Percentiles rank a stretch among this genome's conserved stretches.
These are phyloP conservation scores for Lasioglossum malachurum DNA, from an alignment of 2,888 invertebrate genomes.

Conservation along the genomic window DNA sequence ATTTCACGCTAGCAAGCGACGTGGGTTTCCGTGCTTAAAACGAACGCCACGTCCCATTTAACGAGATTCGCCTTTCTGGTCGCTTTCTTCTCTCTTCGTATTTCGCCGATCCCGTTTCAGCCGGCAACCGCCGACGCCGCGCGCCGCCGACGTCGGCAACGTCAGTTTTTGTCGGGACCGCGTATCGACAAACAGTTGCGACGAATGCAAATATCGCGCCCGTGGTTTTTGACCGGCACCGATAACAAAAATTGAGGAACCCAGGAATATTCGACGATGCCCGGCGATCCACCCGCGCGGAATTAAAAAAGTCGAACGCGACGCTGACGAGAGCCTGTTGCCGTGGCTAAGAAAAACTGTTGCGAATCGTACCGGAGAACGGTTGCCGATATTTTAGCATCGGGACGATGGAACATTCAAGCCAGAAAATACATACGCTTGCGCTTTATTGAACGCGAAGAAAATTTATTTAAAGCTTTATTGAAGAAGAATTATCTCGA, in stretches of 20 bases:
- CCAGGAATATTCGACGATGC: constrained; percentile 26
- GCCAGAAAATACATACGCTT: neutral
- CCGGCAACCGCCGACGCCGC: neutral
- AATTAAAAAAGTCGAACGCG: neutral
- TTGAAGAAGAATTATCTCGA: no score
- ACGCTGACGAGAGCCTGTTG: neutral
- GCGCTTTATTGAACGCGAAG: neutral
- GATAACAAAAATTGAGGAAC: constrained; percentile 10
- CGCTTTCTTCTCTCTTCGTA: constrained; percentile 14
- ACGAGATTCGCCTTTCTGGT: constrained; percentile 47
- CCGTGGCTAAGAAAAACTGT: neutral
- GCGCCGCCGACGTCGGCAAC: neutral
- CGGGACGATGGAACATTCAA: neutral
- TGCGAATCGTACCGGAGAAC: neutral
- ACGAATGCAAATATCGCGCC: constrained; percentile 29
- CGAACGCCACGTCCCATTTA: constrained; percentile 44
- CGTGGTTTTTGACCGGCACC: neutral
- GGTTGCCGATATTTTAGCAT: neutral
- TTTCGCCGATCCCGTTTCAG: constrained; percentile 10
- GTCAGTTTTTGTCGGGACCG: constrained; percentile 2
- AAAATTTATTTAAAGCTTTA: no score
- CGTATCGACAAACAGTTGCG: constrained; percentile 42
- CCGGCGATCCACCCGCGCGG: no score
- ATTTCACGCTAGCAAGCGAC: constrained; percentile 25
- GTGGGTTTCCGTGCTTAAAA: constrained; percentile 44